Evolutionary conservation across 2,888 invertebrate species (phyloP), one percentile per base, ranked within the genome.

Genomic region (Maniola hyperantus): DNA sequence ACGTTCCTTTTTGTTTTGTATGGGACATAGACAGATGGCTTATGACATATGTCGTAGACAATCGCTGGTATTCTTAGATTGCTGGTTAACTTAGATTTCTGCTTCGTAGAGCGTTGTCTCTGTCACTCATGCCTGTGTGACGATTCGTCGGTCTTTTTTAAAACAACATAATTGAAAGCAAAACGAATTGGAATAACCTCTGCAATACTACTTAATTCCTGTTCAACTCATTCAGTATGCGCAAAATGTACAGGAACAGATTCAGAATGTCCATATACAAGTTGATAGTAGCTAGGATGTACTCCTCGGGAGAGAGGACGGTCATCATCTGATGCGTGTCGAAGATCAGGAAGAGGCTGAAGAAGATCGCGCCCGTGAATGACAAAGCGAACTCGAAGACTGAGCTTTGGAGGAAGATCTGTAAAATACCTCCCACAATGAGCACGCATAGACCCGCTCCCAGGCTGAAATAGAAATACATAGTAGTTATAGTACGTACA

Each of bases 221-320:
- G 78, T 93, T 93, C 44, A 93, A 71, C 65, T 94, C 94, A 71
- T 95, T 95, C 63, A 97, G 90, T 74, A 96, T 94, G 68, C 96
- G 94, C 66, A 98, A 92, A 74, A 97, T 95, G 82, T 97, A 95
- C 18, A 97, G 79, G 90, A 98, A 98, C 72, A 97, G 89, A 85
- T 97, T 97, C 72, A 98, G 93, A 68, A 98, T 97, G 79, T 98
- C 97, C 91, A 97, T 93, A 83, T 98, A 98, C 53, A 98, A 91
- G 83, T 96, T 96, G 81, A 97, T 96, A 0, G 97, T 96, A 1
- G 97, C 97, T 60, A 97, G 87, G 75, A 98, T 97, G 85, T 98
- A 98, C 80, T 98, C 97, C 83, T 98, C 97, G 0, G 97, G 95
- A 0, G 96, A 96, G 62, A 97, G 88, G 5, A 93, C 94, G 73